Conservation (phyloP, 1,140 invertebrate genomes). For the Dendroctonus ponderosae region DNA sequence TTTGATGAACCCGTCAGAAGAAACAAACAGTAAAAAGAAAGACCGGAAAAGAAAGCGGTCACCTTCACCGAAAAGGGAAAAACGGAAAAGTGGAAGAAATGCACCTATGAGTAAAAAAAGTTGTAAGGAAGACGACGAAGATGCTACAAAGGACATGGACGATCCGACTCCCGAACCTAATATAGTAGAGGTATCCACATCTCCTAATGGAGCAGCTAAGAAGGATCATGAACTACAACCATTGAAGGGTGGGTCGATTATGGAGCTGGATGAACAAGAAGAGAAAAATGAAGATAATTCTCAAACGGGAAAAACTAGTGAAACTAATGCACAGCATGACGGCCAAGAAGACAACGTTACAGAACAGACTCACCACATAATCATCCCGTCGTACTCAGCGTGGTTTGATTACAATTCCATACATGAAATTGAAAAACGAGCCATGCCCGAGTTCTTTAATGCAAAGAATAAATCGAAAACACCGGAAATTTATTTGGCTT, state of each 20-base stretch:
- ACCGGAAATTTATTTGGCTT: constrained; percentile 96
- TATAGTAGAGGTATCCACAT: constrained; percentile 72
- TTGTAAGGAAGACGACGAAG: constrained; percentile 65
- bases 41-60: constrained; percentile 17
- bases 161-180: constrained; percentile 75
- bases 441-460: constrained; percentile 98
- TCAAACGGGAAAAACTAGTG: constrained; percentile 59
- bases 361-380: constrained; percentile 98
- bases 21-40: constrained; percentile 4
- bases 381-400: constrained; percentile 96
- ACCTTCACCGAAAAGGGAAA: constrained; percentile 12
- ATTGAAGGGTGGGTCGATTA: constrained; percentile 72
- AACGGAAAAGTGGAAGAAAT: constrained; percentile 22
- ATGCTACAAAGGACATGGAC: constrained; percentile 84
- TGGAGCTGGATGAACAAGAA: constrained; percentile 71
- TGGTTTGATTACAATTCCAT: constrained; percentile 99
- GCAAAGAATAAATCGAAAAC: constrained; percentile 98
- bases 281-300: constrained; percentile 59
- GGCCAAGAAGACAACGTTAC: constrained; percentile 94
- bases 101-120: constrained; percentile 50
- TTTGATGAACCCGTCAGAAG: constrained; percentile 57
- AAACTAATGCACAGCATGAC: constrained; percentile 64
- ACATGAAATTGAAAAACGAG: constrained; percentile 93
- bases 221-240: constrained; percentile 75
- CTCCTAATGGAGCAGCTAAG: constrained; percentile 51